Base-by-base conservation (phyloP, 2,113 vertebrate species). In the Sinocyclocheilus anophthalmus region DNA sequence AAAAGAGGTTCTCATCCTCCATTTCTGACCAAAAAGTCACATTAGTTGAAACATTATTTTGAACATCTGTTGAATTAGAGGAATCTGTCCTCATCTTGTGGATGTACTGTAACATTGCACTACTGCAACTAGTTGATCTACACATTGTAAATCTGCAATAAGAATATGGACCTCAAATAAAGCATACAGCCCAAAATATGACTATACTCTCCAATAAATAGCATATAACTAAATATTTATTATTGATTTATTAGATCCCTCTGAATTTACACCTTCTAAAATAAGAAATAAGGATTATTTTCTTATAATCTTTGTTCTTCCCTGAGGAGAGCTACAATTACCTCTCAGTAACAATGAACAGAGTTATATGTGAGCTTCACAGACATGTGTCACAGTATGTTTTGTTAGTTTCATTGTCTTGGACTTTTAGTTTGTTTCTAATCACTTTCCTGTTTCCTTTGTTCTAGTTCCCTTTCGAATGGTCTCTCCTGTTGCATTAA, bases 1-100 rank as follows among this genome's bases (percentile, higher is more conserved):
- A 26, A 53, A 65, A 26, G 61, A 26, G 12, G 61, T 65, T 65
- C 24, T 65, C 61, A 65, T 65, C 3, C 1, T 53, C 33, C 20
- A 72, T 20, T 18, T 72, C 7, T 20, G 18, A 14, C 69, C 16
- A 33, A 70, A 39, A 70, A 70, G 3, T 20, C 50, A 53, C 4
- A 10, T 7, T 37, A 33, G 14, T 39, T 70, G 5, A 70, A 70
- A 37, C 26, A 33, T 6, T 33, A 6, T 33, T 14, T 69, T 33
- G 13, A 37, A 37, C 30, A 37, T 18, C 30, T 30, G 16, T 20
- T 72, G 45, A 72, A 72, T 18, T 33, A 39, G 18, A 72, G 14
- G 9, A 33, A 72, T 72, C 69, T 39, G 37, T 72, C 69, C 18
- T 33, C 69, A 72, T 72, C 69, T 72, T 39, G 33, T 72, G 69